These are phyloP conservation scores for Catamblyrhynchus diadema DNA, from an alignment of 2,797 vertebrate species.

Conservation along the genomic window DNA sequence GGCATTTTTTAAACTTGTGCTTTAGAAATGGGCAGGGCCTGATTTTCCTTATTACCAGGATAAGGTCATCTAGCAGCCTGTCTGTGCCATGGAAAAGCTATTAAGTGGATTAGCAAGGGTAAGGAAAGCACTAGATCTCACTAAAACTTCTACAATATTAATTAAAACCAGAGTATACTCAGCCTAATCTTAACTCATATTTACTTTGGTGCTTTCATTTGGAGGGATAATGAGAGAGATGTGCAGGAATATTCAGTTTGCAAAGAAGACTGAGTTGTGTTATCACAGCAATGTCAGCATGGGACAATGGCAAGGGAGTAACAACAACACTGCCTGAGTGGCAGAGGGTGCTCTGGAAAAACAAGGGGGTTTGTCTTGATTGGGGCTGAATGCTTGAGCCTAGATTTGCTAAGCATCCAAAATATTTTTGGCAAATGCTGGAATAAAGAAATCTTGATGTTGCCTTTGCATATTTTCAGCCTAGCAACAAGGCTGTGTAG, in stretches of 20 bases:
- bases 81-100: background rate
- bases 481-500: background rate
- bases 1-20: background rate
- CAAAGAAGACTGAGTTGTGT: background rate
- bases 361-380: background rate
- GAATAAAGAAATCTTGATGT: background rate
- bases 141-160: background rate
- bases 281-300: background rate
- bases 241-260: background rate
- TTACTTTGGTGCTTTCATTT: slow-evolving; percentile 10
- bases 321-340: accelerated
- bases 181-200: background rate
- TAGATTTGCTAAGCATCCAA: background rate
- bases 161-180: background rate
- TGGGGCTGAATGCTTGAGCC: background rate
- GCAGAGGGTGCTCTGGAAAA: background rate
- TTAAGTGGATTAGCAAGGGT: background rate
- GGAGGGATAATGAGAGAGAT: background rate
- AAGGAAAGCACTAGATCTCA: background rate
- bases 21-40: background rate
- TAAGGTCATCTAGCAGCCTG: background rate
- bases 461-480: background rate
- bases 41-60: background rate
- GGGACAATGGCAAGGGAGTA: background rate
- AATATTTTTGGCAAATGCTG: background rate